Evolutionary conservation across 2,888 invertebrate species (phyloP).

Genomic region (Drosophila diplacantha): DNA sequence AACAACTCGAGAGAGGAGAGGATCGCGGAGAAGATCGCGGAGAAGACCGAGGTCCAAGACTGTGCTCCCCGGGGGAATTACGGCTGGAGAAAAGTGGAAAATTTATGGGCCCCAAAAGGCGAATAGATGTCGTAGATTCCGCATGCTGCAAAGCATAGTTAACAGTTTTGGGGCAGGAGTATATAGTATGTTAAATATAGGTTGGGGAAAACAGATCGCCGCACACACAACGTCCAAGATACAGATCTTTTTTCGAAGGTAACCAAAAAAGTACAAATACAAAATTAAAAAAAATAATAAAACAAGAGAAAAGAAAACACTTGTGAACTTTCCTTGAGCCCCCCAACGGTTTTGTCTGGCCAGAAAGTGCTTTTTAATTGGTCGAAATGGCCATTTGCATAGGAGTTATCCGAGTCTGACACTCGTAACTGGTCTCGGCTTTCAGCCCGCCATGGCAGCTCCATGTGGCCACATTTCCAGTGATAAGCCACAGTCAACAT

Average conservation of each 20-base stretch:
- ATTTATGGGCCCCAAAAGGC: constrained; percentile 65
- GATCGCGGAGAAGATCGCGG: background rate
- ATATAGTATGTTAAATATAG: constrained; percentile 19
- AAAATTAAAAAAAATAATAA: background rate
- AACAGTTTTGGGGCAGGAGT: constrained; percentile 18
- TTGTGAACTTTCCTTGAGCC: constrained; percentile 23
- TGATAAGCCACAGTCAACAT: constrained; percentile 52
- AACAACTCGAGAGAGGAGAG: constrained; percentile 35
- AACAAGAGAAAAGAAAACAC: background rate
- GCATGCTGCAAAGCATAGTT: constrained; percentile 37
- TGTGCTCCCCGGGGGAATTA: constrained; percentile 50
- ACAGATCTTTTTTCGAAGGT: constrained; percentile 15
- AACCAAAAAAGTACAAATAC: background rate
- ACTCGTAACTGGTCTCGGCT: constrained; percentile 22
- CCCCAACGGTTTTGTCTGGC: constrained; percentile 18
- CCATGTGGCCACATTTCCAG: constrained; percentile 49
- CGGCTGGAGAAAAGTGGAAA: constrained; percentile 52
- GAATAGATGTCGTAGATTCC: constrained; percentile 52
- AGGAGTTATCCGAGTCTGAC: constrained; percentile 38
- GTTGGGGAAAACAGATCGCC: constrained; percentile 7
- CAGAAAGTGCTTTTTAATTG: constrained; percentile 65
- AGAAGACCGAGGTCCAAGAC: constrained; percentile 5
- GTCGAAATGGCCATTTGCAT: constrained; percentile 27
- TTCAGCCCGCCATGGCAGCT: constrained; percentile 47
- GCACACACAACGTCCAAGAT: constrained; percentile 11